Conservation (phyloP, 2,888 invertebrate genomes). For the Beris chalybata region DNA sequence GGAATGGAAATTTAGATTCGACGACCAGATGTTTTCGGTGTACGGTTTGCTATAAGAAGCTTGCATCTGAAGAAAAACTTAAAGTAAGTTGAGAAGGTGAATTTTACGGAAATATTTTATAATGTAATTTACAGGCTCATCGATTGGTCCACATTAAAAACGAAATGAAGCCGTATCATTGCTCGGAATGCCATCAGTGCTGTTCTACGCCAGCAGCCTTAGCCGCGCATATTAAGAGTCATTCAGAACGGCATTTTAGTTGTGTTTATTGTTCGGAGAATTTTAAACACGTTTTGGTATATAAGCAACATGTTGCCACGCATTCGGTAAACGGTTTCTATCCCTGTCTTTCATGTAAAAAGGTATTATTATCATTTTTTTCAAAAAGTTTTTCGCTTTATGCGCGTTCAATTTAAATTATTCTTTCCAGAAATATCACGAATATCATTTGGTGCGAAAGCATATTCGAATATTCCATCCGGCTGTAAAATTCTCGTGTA, state of each 20-base stretch:
- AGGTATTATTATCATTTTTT: conserved; percentile 50
- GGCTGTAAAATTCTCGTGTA: conserved; percentile 67
- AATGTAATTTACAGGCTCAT: conserved; percentile 58
- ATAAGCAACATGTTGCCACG: conserved; percentile 68
- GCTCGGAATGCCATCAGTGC: conserved; percentile 65
- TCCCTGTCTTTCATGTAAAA: conserved; percentile 70
- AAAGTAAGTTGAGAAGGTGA: conserved; percentile 49
- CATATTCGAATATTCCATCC: conserved; percentile 76
- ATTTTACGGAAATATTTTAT: conserved; percentile 20
- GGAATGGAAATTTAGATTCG: background rate
- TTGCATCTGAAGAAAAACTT: conserved; percentile 64
- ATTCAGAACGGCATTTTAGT: conserved; percentile 50
- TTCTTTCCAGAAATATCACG: conserved; percentile 60
- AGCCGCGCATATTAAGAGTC: conserved; percentile 71
- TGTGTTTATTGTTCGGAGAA: conserved; percentile 73
- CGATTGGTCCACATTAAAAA: conserved; percentile 68
- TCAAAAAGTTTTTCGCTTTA: background rate
- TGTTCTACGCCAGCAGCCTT: conserved; percentile 74
- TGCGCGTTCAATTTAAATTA: conserved; percentile 27
- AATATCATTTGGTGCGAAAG: conserved; percentile 71
- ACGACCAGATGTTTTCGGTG: conserved; percentile 61
- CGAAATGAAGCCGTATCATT: conserved; percentile 70
- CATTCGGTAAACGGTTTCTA: conserved; percentile 68
- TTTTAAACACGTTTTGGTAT: conserved; percentile 65
- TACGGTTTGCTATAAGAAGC: conserved; percentile 66